Evolutionary conservation across 2,797 vertebrate genomes (phyloP), one percentile per base, ranked within the genome.

Genomic region (Loriculus beryllinus): DNA sequence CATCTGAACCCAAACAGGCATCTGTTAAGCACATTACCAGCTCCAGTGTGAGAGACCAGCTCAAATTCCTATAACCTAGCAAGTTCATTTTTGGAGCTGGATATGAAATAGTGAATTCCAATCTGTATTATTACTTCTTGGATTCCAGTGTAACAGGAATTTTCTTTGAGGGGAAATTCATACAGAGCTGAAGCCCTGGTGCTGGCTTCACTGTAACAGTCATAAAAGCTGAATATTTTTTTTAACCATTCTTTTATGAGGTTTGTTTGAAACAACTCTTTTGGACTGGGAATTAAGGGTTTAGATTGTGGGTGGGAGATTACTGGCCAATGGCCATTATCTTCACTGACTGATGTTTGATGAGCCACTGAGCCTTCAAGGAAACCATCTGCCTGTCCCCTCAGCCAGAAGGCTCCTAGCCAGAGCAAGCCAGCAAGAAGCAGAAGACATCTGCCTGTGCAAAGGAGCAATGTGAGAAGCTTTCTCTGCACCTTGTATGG

Each of bases 21-120:
- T 92, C 93, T 95, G 79, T 48, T 95, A 91, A 93, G 84, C 89
- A 88, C 93, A 94, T 96, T 82, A 91, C 40, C 3, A 6, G 83
- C 92, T 94, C 75, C 90, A 92, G 52, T 14, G 62, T 64, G 81
- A 90, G 68, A 93, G 81, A 67, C 23, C 78, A 82, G 83, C 83
- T 94, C 79, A 69, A 88, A 95, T 92, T 96, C 92, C 95, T 93
- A 3, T 77, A 68, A 14, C 64, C 60, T 79, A 86, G 48, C 39
- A 70, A 92, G 81, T 40, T 84, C 56, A 62, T 0, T 75, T 82
- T 37, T 67, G 75, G 80, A 82, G 48, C 42, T 78, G 49, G 57
- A 90, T 79, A 75, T 40, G 59, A 92, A 92, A 75, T 3, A 3
- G 11, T 5, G 20, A 83, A 70, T 71, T 93, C 72, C 94, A 59